phyloP scores from a whole-genome alignment of 2,888 invertebrate genomes.

The Clitarchus hookeri region DNA sequence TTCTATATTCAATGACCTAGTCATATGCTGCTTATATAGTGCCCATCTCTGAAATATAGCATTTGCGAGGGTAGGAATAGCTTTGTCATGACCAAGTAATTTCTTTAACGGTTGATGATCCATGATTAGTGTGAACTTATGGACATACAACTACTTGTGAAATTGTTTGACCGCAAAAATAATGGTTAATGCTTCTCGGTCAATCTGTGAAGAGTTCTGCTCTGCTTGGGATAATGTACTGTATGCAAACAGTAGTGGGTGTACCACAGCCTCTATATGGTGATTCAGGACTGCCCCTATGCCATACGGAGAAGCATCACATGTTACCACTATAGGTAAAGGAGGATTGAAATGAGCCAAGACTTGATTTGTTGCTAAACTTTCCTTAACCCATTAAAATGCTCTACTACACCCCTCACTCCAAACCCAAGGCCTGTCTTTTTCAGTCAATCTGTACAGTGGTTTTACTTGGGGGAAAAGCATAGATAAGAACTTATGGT shows the following conservation, averaged over 20 bases:
- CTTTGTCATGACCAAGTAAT: conserved; percentile 25
- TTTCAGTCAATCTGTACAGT: conserved; percentile 6
- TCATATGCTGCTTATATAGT: conserved; percentile 19
- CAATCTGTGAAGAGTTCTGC: background rate
- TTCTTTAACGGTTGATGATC: conserved; percentile 24
- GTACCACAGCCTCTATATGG: conserved; percentile 18
- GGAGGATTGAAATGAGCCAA: conserved; percentile 5
- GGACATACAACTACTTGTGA: no score
- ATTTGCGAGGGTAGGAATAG: conserved; percentile 28
- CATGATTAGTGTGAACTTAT: no score
- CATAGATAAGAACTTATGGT: conserved; percentile 24
- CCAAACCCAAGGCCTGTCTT: conserved; percentile 19
- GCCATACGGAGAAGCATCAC: no score
- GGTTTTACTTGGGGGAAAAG: background rate
- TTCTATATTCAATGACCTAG: conserved; percentile 15
- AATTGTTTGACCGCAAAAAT: no score
- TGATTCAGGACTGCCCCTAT: background rate
- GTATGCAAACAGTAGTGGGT: conserved; percentile 23
- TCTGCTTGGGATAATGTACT: no score
- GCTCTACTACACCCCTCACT: background rate
- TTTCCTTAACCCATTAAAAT: conserved; percentile 18
- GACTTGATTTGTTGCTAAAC: background rate
- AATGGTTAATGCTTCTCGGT: no score
- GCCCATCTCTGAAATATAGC: conserved; percentile 30
- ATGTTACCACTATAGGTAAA: no score